phyloP scores from a whole-genome alignment of 2,888 invertebrate genomes.

The Sphaerophoria taeniata region DNA sequence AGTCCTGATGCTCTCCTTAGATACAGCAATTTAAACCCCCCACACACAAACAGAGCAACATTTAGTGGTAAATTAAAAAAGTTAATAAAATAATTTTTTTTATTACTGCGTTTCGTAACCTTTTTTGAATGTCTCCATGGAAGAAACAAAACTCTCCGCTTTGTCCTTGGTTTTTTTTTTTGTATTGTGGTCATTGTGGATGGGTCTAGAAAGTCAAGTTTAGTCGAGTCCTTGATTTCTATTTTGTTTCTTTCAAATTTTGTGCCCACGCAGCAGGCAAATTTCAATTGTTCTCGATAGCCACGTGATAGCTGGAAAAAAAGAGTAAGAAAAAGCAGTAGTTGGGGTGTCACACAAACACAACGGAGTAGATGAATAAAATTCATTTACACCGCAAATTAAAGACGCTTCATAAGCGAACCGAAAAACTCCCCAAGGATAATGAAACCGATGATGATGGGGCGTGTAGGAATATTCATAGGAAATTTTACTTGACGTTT shows the following conservation, averaged over 20 bases:
- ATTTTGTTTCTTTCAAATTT: conserved; percentile 40
- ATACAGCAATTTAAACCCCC: conserved; percentile 42
- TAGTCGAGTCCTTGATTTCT: conserved; percentile 37
- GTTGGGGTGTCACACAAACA: conserved; percentile 31
- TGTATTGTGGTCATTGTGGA: not conserved
- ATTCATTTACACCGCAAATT: conserved; percentile 71
- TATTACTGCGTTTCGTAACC: conserved; percentile 45
- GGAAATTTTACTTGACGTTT: conserved; percentile 17
- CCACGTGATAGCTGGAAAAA: conserved; percentile 30
- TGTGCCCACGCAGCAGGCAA: conserved; percentile 72
- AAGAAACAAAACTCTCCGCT: not conserved
- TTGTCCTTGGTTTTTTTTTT: not conserved
- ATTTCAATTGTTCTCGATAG: conserved; percentile 64
- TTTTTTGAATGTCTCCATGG: not conserved
- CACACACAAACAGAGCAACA: conserved; percentile 2
- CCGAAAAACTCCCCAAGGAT: conserved; percentile 6
- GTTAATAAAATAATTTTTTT: conserved; percentile 67
- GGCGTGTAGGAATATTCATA: not conserved
- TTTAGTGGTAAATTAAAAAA: conserved; percentile 63
- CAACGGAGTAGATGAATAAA: conserved; percentile 59
- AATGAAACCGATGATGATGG: conserved; percentile 2
- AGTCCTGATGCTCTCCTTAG: conserved; percentile 54
- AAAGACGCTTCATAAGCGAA: conserved; percentile 66
- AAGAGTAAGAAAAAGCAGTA: not conserved
- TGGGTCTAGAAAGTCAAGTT: not conserved